Conservation (phyloP, 2,888 invertebrate genomes). For the Drosophila neonasuta region DNA sequence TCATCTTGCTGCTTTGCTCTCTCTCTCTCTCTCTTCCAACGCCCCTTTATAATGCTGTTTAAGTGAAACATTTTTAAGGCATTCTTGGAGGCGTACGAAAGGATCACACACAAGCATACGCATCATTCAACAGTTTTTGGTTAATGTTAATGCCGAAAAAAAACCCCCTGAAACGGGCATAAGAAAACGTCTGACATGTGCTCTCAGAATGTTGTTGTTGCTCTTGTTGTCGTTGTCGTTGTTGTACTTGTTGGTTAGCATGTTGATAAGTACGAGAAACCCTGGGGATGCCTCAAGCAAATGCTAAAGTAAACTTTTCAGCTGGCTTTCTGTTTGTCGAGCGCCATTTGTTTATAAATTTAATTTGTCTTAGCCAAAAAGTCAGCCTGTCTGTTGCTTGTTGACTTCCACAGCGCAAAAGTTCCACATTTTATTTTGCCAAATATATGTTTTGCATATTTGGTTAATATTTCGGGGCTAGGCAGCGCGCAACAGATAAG, state of each 20-base stretch:
- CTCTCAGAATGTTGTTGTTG: slow-evolving; percentile 26
- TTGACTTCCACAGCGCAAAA: slow-evolving; percentile 32
- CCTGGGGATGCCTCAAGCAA: slow-evolving; percentile 35
- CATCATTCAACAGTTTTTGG: slow-evolving; percentile 63
- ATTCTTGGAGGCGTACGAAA: slow-evolving; percentile 29
- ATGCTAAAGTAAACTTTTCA: slow-evolving; percentile 62
- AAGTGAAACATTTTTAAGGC: slow-evolving; percentile 77
- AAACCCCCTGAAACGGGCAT: slow-evolving; percentile 15
- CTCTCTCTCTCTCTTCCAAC: background rate
- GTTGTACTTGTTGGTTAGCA: slow-evolving; percentile 30
- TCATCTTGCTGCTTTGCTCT: background rate
- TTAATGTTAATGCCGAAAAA: slow-evolving; percentile 46
- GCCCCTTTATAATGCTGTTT: slow-evolving; percentile 36
- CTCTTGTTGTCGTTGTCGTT: slow-evolving; percentile 25
- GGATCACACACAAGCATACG: slow-evolving; percentile 11
- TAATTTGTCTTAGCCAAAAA: slow-evolving; percentile 66
- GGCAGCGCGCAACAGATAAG: slow-evolving; percentile 21
- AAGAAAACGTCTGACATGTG: slow-evolving; percentile 56
- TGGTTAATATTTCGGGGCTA: slow-evolving; percentile 24
- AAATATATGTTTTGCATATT: slow-evolving; percentile 56
- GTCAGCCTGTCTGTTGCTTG: slow-evolving; percentile 15
- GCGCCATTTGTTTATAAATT: slow-evolving; percentile 75
- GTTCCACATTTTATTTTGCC: slow-evolving; percentile 15
- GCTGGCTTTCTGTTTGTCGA: slow-evolving; percentile 49
- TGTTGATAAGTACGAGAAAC: slow-evolving; percentile 21